A percentile compares a stretch with the other conserved stretches of the same genome.
Conservation (phyloP, 2,888 invertebrate genomes). For the Hyles lineata region DNA sequence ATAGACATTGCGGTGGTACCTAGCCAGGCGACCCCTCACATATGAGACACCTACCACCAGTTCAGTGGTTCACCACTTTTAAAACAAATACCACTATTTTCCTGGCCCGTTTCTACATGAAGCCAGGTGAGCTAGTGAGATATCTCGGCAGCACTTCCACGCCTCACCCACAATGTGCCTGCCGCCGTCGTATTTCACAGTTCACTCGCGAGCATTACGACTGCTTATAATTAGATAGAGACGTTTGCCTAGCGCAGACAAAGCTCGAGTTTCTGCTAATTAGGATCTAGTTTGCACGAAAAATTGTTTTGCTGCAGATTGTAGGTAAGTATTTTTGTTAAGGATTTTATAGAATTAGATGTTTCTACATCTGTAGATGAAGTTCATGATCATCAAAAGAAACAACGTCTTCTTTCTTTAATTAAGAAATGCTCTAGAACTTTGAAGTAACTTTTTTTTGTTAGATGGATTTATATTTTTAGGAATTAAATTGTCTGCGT, state of each 20-base stretch:
- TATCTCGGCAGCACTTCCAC: slow-evolving; percentile 53
- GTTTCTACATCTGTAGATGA: no score
- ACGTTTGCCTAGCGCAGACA: background rate
- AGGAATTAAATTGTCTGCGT: no score
- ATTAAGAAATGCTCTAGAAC: no score
- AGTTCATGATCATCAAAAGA: no score
- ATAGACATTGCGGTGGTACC: no score
- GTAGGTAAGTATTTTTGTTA: background rate
- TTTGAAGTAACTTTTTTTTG: no score
- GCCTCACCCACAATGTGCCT: slow-evolving; percentile 47
- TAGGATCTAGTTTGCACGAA: background rate
- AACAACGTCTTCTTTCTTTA: no score
- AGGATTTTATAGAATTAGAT: background rate
- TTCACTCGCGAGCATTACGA: slow-evolving; percentile 39
- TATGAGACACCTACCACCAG: no score
- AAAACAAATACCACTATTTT: background rate
- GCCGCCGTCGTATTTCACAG: slow-evolving; percentile 41
- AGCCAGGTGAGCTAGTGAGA: slow-evolving; percentile 49
- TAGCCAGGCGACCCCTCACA: no score
- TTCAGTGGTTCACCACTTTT: no score
- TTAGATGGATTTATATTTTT: no score
- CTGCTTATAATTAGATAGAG: slow-evolving; percentile 40
- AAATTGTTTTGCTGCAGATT: background rate
- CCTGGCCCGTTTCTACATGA: slow-evolving; percentile 44
- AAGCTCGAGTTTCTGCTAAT: slow-evolving; percentile 26